A percentile compares a stretch with the other conserved stretches of the same genome.
Evolutionary conservation across 35 echinoderm and acorn worm species (phyloP).

Genomic region (Ophiothrix spiculata): DNA sequence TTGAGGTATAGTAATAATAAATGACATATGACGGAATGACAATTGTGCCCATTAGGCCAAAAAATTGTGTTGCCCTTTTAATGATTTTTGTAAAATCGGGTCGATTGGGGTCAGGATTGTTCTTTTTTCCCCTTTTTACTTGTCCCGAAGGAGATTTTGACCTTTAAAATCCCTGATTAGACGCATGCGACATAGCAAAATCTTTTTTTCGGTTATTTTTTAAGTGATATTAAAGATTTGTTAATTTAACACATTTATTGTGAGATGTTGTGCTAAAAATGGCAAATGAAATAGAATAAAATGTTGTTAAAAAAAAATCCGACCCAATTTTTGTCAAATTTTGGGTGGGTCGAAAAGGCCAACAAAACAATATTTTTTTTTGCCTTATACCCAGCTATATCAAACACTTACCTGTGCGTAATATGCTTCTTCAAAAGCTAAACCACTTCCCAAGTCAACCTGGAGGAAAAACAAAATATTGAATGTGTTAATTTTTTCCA

Average conservation of each 20-base stretch:
- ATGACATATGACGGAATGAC: no score
- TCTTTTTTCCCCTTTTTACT: background rate
- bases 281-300: background rate
- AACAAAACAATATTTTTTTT: background rate
- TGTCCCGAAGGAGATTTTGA: no score
- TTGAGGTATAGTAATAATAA: no score
- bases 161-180: no score
- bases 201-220: background rate
- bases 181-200: background rate
- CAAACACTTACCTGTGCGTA: conserved; percentile 76
- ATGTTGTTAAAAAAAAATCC: background rate
- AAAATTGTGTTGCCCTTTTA: no score
- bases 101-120: background rate
- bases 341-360: no score
- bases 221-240: background rate
- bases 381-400: background rate
- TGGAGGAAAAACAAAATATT: conserved; percentile 31
- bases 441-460: conserved; percentile 80
- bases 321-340: no score
- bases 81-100: no score
- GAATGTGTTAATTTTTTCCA: no score
- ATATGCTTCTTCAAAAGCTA: conserved; percentile 83
- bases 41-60: no score
- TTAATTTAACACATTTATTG: no score
- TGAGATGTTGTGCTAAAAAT: no score